Evolutionary conservation across 2,113 vertebrate species (phyloP), one percentile per base, ranked within the genome.

Genomic region (Irena cyanogastra): DNA sequence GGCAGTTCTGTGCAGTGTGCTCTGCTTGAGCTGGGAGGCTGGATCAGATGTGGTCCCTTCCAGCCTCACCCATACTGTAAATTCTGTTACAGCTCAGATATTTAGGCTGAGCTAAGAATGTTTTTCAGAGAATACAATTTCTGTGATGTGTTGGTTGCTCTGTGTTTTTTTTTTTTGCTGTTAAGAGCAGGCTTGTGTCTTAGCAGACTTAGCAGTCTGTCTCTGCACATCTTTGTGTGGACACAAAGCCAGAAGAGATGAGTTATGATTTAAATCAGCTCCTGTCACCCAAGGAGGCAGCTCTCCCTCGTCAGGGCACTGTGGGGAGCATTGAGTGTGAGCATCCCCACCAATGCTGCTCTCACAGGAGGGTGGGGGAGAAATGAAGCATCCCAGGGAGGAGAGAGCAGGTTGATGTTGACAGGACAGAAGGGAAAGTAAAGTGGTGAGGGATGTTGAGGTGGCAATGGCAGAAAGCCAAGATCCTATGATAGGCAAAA

Each of bases 401-500:
- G 50, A 66, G 26, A 69, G 26, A 79, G 37, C 35, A 64, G 27
- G 23, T 17, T 78, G 41, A 20, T 56, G 12, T 59, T 15, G 5
- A 54, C 30, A 57, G 76, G 37, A 41, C 31, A 39, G 52, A 59
- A 49, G 13, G 11, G 21, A 81, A 74, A 14, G 47, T 39, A 22
- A 68, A 64, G 59, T 49, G 18, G 11, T 5, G 4, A 70, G 35
- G 26, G 59, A 60, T 63, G 31, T 35, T 53, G 59, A 74, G 21
- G 33, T 1, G 4, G 9, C 39, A 37, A 9, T 33, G 27, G 39
- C 47, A 75, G 47, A 82, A 50, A 79, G 47, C 33, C 0, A 0
- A 66, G 57, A n/a, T 2, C 1, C 26, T 8, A 1, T 11, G 54
- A 52, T 10, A 71, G 56, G 20, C 45, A 69, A n/a, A 77, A 91